phyloP scores from a whole-genome alignment of 2,113 vertebrate genomes.

The Crocuta crocuta region DNA sequence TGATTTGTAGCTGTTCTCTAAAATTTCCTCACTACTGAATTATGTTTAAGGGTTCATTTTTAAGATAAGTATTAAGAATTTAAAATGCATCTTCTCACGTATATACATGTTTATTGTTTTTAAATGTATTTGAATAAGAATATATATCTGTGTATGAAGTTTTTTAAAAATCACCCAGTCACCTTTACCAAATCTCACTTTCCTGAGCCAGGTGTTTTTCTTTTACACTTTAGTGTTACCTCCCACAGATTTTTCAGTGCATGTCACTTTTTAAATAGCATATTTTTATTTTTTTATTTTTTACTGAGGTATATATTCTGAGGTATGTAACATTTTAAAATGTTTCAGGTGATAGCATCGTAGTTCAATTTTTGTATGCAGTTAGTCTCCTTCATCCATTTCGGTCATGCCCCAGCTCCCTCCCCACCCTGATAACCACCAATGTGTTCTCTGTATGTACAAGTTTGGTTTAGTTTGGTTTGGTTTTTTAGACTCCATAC shows the following conservation, averaged over 20 bases:
- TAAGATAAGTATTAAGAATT: conserved; percentile 35
- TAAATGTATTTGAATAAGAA: background rate
- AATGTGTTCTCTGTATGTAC: background rate
- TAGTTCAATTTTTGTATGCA: background rate
- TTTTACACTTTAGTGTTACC: background rate
- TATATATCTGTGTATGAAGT: background rate
- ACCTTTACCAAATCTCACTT: background rate
- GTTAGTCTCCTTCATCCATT: background rate
- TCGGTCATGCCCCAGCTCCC: background rate
- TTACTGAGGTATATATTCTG: background rate
- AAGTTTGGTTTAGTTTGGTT: background rate
- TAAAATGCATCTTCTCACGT: background rate
- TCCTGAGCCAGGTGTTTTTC: background rate
- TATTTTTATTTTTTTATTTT: background rate
- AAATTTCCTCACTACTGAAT: background rate
- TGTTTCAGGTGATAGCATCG: background rate
- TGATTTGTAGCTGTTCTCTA: background rate
- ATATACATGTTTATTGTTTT: background rate
- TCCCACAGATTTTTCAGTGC: background rate
- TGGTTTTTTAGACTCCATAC: background rate
- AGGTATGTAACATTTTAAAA: background rate
- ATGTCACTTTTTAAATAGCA: background rate
- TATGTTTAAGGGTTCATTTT: background rate
- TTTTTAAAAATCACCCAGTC: background rate
- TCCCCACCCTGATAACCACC: background rate